Conservation (phyloP, 2,888 invertebrate species). For the Tholera decimalis region DNA sequence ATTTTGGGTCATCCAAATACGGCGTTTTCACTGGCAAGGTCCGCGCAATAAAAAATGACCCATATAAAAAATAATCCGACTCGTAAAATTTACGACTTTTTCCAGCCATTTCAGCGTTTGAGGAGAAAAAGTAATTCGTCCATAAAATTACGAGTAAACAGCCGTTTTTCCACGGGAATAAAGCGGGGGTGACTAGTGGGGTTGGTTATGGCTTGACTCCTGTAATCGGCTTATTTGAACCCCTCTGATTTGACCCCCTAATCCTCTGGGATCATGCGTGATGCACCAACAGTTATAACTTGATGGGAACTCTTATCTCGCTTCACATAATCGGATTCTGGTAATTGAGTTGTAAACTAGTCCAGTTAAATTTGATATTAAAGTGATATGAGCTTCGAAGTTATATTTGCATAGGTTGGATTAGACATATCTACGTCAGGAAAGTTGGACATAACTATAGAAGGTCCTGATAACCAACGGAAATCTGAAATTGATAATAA, state of each 20-base stretch:
- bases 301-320: slow-evolving; percentile 90
- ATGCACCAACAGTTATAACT: slow-evolving; percentile 86
- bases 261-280: slow-evolving; percentile 79
- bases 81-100: slow-evolving; percentile 87
- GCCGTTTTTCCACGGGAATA: slow-evolving; percentile 89
- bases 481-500: not conserved
- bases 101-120: slow-evolving; percentile 86
- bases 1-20: slow-evolving; percentile 57
- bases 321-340: slow-evolving; percentile 89
- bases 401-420: slow-evolving; percentile 16
- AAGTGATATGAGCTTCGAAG: slow-evolving; percentile 50
- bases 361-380: slow-evolving; percentile 69
- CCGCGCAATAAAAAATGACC: slow-evolving; percentile 80
- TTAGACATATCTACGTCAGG: not conserved
- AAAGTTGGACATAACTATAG: not conserved
- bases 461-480: not conserved
- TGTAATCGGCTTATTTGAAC: slow-evolving; percentile 88
- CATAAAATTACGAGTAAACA: slow-evolving; percentile 91
- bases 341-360: slow-evolving; percentile 87
- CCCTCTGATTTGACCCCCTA: slow-evolving; percentile 77
- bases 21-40: slow-evolving; percentile 63
- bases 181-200: slow-evolving; percentile 77
- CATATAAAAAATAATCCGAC: slow-evolving; percentile 85
- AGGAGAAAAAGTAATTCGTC: slow-evolving; percentile 89
- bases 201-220: slow-evolving; percentile 81